Evolutionary conservation across 2,113 vertebrate species (phyloP).

Genomic region (Emydura subglobosa): DNA sequence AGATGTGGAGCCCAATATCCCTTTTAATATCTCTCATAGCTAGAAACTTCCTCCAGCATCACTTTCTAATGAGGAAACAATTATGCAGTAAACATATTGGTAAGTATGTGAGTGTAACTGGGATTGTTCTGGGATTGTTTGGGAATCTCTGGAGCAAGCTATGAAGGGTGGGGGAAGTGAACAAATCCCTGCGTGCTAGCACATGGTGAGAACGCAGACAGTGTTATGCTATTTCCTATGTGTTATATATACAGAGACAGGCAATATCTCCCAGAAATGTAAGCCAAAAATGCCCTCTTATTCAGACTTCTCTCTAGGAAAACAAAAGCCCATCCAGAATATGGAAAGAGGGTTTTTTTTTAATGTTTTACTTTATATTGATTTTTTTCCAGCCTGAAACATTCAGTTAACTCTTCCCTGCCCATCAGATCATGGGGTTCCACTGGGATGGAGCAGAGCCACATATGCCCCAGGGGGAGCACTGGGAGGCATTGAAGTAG

Average conservation of each 20-base stretch:
- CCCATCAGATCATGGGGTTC: background rate
- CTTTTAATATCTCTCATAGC: accelerated
- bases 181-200: background rate
- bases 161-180: background rate
- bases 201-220: background rate
- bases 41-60: background rate
- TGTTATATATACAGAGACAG: slow-evolving; percentile 2
- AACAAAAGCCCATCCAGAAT: slow-evolving; percentile 39
- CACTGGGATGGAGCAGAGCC: background rate
- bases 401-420: background rate
- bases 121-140: background rate
- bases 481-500: background rate
- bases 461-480: background rate
- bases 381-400: background rate
- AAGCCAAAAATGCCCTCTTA: background rate
- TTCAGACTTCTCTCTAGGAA: background rate
- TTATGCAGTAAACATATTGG: background rate
- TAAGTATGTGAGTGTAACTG: background rate
- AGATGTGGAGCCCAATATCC: accelerated
- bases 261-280: background rate
- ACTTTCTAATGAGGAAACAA: background rate
- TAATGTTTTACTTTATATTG: background rate
- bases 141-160: background rate
- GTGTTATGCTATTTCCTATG: background rate
- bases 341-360: background rate